A percentile compares a stretch with the other conserved stretches of the same genome.
Conservation (phyloP, 2,888 invertebrate species). For the Crossocerus cetratus region DNA sequence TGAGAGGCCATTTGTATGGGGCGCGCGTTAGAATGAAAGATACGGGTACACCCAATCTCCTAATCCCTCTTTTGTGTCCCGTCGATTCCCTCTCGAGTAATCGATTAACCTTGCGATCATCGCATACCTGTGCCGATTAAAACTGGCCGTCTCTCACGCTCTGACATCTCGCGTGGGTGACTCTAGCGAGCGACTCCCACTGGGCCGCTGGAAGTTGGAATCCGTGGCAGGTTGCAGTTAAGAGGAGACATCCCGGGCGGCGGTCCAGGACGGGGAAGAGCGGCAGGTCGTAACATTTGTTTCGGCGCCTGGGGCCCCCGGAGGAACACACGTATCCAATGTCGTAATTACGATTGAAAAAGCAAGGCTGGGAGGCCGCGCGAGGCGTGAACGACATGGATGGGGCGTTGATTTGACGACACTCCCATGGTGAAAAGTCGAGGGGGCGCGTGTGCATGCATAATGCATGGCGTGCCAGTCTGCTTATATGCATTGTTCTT, state of each 20-base stretch:
- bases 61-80: conserved; percentile 1
- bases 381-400: conserved; percentile 69
- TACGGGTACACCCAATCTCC: conserved; percentile 8
- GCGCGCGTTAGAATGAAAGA: background rate
- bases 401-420: conserved; percentile 71
- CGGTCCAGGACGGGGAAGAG: background rate
- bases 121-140: too few relatives aligned
- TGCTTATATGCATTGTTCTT: conserved; percentile 62
- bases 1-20: background rate
- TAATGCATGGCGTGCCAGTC: conserved; percentile 63
- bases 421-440: conserved; percentile 63
- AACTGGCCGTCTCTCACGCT: too few relatives aligned
- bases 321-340: conserved; percentile 14
- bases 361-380: conserved; percentile 36
- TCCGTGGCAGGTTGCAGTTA: too few relatives aligned
- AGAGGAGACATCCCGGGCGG: too few relatives aligned
- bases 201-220: too few relatives aligned
- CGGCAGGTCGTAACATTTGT: conserved; percentile 17
- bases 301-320: conserved; percentile 26
- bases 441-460: conserved; percentile 60
- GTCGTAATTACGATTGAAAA: conserved; percentile 55
- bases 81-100: background rate
- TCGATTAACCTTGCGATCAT: background rate
- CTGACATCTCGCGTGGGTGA: too few relatives aligned
- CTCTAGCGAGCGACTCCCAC: too few relatives aligned